A percentile compares a stretch with the other conserved stretches of the same genome.
Conservation (phyloP, 2,888 invertebrate genomes). For the Globia sparganii region DNA sequence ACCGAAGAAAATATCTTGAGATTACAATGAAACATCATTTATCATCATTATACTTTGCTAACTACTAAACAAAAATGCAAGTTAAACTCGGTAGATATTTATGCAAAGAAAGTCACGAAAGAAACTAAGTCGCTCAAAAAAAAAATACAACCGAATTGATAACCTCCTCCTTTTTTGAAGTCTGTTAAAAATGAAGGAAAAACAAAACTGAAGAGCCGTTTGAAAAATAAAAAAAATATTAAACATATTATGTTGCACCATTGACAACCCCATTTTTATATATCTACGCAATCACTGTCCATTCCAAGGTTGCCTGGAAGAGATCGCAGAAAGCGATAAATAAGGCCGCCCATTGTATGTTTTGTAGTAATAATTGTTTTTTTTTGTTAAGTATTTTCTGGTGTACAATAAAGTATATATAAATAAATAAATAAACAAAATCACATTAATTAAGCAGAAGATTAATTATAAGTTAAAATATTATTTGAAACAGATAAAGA, state of each 20-base stretch:
- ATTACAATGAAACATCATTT: conserved; percentile 28
- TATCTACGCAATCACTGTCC: too few species aligned
- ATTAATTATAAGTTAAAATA: conserved; percentile 71
- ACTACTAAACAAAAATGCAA: conserved; percentile 17
- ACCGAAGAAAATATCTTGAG: conserved; percentile 28
- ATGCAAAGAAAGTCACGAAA: not conserved
- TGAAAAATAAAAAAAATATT: conserved; percentile 6
- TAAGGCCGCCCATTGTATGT: too few species aligned
- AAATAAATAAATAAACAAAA: conserved; percentile 30
- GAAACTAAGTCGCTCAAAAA: not conserved
- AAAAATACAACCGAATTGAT: too few species aligned
- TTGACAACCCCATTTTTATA: too few species aligned
- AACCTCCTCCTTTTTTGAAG: too few species aligned
- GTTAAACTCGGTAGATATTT: not conserved
- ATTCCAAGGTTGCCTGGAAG: too few species aligned
- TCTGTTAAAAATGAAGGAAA: conserved; percentile 17
- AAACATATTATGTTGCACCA: too few species aligned
- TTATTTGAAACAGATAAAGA: conserved; percentile 70
- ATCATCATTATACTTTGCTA: conserved; percentile 42
- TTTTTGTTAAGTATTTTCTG: too few species aligned
- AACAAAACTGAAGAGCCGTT: conserved; percentile 27
- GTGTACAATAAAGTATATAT: too few species aligned
- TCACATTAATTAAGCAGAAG: conserved; percentile 54
- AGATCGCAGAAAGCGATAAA: too few species aligned
- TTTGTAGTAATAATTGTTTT: too few species aligned